Conservation (phyloP, 1,140 invertebrate species). For the Lepidurus couesii region DNA sequence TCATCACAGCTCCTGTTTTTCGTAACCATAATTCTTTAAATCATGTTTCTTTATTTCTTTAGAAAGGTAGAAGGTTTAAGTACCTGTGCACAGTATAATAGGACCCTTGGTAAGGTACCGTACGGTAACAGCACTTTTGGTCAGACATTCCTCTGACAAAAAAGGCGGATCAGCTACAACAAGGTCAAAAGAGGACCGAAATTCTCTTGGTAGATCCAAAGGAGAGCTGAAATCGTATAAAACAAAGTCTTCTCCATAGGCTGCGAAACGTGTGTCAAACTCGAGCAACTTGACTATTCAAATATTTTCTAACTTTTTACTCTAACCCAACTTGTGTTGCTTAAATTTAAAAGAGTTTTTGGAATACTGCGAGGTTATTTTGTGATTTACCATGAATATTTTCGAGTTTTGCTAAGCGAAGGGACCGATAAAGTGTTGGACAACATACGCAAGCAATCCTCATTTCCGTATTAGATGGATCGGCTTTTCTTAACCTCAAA, state of each 20-base stretch:
- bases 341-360: conserved; percentile 34
- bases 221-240: conserved; percentile 86
- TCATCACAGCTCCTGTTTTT: conserved; percentile 66
- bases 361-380: conserved; percentile 21
- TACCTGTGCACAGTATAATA: conserved; percentile 81
- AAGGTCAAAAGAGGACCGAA: conserved; percentile 64
- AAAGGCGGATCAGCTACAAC: conserved; percentile 92
- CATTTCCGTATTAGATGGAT: conserved; percentile 48
- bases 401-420: conserved; percentile 41
- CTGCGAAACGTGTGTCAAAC: conserved; percentile 71
- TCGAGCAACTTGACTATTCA: conserved; percentile 59
- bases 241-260: conserved; percentile 72
- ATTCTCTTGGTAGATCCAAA: conserved; percentile 57
- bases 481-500: conserved; percentile 40
- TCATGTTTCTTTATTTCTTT: background rate
- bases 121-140: conserved; percentile 73
- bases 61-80: no score
- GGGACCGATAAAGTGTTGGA: conserved; percentile 72
- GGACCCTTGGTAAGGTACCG: conserved; percentile 69
- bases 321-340: conserved; percentile 3
- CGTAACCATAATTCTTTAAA: conserved; percentile 34
- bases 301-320: no score
- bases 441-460: conserved; percentile 81
- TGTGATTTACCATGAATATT: conserved; percentile 22
- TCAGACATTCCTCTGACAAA: conserved; percentile 84